Evolutionary conservation across 2,888 invertebrate species (phyloP).

Genomic region (Germaria angustata): DNA sequence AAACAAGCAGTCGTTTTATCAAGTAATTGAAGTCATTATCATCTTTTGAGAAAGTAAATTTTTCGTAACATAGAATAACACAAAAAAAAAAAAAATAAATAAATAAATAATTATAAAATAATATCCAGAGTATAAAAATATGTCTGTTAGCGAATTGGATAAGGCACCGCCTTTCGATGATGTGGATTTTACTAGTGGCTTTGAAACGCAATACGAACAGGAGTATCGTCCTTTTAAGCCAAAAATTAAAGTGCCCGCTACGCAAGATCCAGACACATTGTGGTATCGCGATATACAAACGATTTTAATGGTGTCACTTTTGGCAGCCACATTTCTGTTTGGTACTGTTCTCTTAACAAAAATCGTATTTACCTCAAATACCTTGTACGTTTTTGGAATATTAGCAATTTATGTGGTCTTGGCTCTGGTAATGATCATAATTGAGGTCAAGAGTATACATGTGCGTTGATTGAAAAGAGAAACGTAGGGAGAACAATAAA

Average conservation of each 20-base stretch:
- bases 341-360: slow-evolving; percentile 72
- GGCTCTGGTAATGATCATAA: slow-evolving; percentile 70
- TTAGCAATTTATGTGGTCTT: slow-evolving; percentile 69
- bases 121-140: neutral
- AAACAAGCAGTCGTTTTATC: neutral
- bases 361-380: slow-evolving; percentile 72
- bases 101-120: too few relatives aligned
- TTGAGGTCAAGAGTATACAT: slow-evolving; percentile 74
- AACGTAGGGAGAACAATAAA: neutral
- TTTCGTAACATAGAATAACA: too few relatives aligned
- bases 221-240: slow-evolving; percentile 74
- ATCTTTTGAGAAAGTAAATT: too few relatives aligned
- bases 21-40: slow-evolving; percentile 11
- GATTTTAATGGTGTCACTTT: slow-evolving; percentile 70
- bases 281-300: slow-evolving; percentile 74
- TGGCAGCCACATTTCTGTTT: slow-evolving; percentile 69
- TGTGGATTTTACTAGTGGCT: slow-evolving; percentile 75
- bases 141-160: slow-evolving; percentile 38
- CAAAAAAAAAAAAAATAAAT: neutral
- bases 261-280: slow-evolving; percentile 68
- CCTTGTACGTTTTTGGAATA: slow-evolving; percentile 69
- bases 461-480: slow-evolving; percentile 67
- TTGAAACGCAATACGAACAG: slow-evolving; percentile 73
- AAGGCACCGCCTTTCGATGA: slow-evolving; percentile 69
- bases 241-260: slow-evolving; percentile 67